phyloP scores from a whole-genome alignment of 2,113 vertebrate genomes.

The Cheirogaleus medius region DNA sequence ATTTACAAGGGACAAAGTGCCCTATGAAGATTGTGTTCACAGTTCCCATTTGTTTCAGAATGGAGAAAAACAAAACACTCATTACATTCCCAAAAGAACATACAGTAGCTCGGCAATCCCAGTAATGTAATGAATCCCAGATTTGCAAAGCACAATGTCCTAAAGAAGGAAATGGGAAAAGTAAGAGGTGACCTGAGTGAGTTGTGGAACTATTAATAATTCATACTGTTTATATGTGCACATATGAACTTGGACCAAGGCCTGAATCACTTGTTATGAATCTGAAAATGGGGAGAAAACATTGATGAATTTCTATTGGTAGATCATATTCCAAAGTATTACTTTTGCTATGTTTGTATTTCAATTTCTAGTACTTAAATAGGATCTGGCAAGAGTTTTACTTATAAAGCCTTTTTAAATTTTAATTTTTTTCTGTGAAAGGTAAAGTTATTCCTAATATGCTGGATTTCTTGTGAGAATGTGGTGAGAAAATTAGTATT shows the following conservation, averaged over 20 bases:
- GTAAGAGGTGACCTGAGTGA: neutral
- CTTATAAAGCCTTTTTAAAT: neutral
- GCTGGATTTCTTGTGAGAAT: neutral
- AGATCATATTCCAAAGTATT: neutral
- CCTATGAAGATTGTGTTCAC: neutral
- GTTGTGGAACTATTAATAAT: conserved; percentile 25
- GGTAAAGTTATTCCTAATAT: neutral
- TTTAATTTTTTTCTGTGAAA: neutral
- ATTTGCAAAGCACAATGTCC: neutral
- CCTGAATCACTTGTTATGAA: neutral
- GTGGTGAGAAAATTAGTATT: neutral
- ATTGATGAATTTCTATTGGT: conserved; percentile 3
- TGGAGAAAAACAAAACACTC: conserved; percentile 11
- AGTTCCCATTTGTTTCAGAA: neutral
- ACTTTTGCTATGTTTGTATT: neutral
- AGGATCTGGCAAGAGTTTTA: neutral
- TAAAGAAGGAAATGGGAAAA: neutral
- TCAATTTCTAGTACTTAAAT: neutral
- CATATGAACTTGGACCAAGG: conserved; percentile 10
- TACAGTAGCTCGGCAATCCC: neutral
- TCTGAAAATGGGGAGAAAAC: conserved; percentile 7
- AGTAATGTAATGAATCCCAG: neutral
- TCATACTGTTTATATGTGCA: neutral
- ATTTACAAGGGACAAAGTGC: neutral
- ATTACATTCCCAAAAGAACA: conserved; percentile 25